Evolutionary conservation across 2,113 vertebrate species (phyloP).

Genomic region (Osmerus eperlanus): DNA sequence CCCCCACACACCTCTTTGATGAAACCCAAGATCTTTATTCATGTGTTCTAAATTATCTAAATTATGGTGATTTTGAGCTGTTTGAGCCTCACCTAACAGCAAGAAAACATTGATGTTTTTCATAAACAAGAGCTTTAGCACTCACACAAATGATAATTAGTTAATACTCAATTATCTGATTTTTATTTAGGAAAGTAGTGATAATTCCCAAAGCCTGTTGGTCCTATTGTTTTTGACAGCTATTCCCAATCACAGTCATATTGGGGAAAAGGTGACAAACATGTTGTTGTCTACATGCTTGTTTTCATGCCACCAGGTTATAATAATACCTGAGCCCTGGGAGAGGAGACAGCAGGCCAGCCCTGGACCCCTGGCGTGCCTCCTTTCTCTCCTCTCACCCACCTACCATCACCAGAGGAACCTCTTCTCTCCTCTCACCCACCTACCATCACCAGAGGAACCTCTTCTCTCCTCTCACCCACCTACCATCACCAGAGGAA

Average conservation of each 20-base stretch:
- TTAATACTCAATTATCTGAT: slow-evolving; percentile 8
- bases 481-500: no score
- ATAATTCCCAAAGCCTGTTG: slow-evolving; percentile 28
- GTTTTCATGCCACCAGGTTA: slow-evolving; percentile 32
- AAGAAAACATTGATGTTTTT: slow-evolving; percentile 24
- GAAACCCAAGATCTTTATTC: slow-evolving; percentile 40
- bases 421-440: not conserved
- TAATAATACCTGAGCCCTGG: slow-evolving; percentile 35
- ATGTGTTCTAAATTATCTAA: slow-evolving; percentile 32
- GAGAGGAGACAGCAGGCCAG: slow-evolving; percentile 15
- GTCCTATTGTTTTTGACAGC: slow-evolving; percentile 40
- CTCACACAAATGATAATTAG: slow-evolving; percentile 16
- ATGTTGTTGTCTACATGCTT: slow-evolving; percentile 52
- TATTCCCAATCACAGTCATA: slow-evolving; percentile 35
- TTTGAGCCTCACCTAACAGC: slow-evolving; percentile 23
- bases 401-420: no score
- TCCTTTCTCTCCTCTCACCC: no score
- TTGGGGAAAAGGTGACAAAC: slow-evolving; percentile 58
- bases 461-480: no score
- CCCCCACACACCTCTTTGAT: not conserved
- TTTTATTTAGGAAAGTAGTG: slow-evolving; percentile 9
- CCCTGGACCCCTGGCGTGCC: not conserved
- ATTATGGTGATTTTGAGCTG: not conserved
- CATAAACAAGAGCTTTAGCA: slow-evolving; percentile 17
- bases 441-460: no score